Conservation (phyloP, 2,888 invertebrate genomes). For the Idaea aversata region DNA sequence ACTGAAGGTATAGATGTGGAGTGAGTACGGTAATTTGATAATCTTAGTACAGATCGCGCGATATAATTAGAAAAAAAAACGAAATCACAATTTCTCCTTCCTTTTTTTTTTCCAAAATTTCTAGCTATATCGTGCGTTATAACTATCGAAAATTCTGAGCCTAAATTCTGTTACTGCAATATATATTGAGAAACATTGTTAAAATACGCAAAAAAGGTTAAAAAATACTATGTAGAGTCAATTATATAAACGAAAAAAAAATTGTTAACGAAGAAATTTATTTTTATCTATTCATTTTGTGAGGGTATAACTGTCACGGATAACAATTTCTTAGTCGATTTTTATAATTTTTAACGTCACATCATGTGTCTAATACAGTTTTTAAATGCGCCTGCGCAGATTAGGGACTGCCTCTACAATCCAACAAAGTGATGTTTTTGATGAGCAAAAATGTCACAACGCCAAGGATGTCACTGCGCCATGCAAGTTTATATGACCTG, state of each 20-base stretch:
- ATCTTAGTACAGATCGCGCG: not conserved
- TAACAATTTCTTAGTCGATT: not conserved
- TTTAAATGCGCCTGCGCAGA: too few species aligned
- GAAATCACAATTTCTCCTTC: not conserved
- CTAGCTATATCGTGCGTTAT: not conserved
- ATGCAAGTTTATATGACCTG: too few species aligned
- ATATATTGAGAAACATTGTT: not conserved
- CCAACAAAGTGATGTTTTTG: too few species aligned
- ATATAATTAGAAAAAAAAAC: not conserved
- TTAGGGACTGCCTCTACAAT: too few species aligned
- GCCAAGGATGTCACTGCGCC: too few species aligned
- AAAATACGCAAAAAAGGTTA: not conserved
- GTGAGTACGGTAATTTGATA: not conserved
- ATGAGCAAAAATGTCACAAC: too few species aligned
- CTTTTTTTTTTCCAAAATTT: not conserved
- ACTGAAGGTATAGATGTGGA: not conserved
- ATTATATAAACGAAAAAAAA: not conserved
- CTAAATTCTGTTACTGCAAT: not conserved
- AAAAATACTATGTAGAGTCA: not conserved
- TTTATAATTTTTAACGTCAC: not conserved
- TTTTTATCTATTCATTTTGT: constrained; percentile 1
- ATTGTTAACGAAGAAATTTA: not conserved
- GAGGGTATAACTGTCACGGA: not conserved
- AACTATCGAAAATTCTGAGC: not conserved
- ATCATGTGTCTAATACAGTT: not conserved